Evolutionary conservation across 1,140 invertebrate species (phyloP).

Genomic region (Papilio helenus): DNA sequence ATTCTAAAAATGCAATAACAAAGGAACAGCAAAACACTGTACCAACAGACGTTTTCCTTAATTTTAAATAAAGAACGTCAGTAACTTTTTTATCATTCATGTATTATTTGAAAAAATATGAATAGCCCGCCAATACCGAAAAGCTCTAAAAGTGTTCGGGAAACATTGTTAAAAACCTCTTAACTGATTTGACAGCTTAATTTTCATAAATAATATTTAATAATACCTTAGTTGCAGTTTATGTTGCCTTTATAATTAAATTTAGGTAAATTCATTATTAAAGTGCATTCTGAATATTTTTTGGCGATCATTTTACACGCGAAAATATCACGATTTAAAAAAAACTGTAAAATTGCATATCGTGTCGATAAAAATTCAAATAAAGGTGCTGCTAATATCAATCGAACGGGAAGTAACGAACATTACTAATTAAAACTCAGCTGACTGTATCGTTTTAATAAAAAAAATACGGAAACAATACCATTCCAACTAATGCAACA

Average conservation of each 20-base stretch:
- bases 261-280: not conserved
- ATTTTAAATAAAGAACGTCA: too few species aligned
- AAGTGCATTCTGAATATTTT: not conserved
- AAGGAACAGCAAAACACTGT: too few species aligned
- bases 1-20: too few species aligned
- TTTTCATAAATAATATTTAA: not conserved
- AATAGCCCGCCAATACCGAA: not conserved
- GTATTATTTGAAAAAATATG: not conserved
- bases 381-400: slow-evolving; percentile 8
- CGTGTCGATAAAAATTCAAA: slow-evolving; percentile 14
- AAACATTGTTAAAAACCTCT: not conserved
- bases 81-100: too few species aligned
- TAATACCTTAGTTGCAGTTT: too few species aligned
- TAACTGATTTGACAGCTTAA: not conserved
- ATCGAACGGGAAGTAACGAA: slow-evolving; percentile 29
- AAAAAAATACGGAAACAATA: slow-evolving; percentile 33
- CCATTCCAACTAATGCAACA: slow-evolving; percentile 26
- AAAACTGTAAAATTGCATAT: not conserved
- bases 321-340: not conserved
- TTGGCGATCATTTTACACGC: not conserved
- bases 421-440: slow-evolving; percentile 30
- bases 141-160: not conserved
- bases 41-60: too few species aligned
- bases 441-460: slow-evolving; percentile 30
- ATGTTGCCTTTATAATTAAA: not conserved